These are phyloP conservation scores for Trissolcus basalis DNA, from an alignment of 1,140 invertebrate species.

Conservation along the genomic window DNA sequence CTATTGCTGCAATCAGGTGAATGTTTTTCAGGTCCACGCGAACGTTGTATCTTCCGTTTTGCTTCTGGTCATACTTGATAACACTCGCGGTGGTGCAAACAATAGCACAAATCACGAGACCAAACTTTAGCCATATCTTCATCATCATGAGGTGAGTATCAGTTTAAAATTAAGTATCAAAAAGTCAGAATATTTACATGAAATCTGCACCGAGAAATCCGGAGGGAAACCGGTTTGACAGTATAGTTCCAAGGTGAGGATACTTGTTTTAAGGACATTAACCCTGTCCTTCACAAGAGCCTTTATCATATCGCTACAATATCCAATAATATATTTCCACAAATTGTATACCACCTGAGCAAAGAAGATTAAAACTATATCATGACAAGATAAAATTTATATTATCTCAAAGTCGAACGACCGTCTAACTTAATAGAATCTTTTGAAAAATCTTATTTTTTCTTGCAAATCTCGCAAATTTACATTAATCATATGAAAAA, in stretches of 20 bases:
- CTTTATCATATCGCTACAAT: not conserved
- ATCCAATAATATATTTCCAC: too few relatives aligned
- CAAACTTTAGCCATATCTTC: not conserved
- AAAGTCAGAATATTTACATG: not conserved
- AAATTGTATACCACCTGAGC: too few relatives aligned
- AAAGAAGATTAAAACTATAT: too few relatives aligned
- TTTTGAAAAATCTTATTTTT: too few relatives aligned
- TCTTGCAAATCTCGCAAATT: too few relatives aligned
- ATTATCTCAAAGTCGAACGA: too few relatives aligned
- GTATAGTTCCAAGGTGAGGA: not conserved
- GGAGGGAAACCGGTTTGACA: not conserved
- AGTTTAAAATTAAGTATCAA: not conserved
- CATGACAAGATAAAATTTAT: too few relatives aligned
- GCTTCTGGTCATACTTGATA: conserved; percentile 3
- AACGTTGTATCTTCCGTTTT: not conserved
- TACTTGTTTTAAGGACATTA: not conserved
- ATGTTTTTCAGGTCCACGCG: not conserved
- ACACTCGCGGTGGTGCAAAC: not conserved
- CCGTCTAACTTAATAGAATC: too few relatives aligned
- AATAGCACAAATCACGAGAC: not conserved
- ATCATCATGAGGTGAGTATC: not conserved
- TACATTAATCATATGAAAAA: too few relatives aligned
- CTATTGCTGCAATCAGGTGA: not conserved
- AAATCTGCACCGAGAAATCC: not conserved
- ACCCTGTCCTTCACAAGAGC: not conserved